A percentile compares a stretch with the other conserved stretches of the same genome.
Conservation (phyloP, 2,888 invertebrate species). For the Sphaerophoria taeniata region DNA sequence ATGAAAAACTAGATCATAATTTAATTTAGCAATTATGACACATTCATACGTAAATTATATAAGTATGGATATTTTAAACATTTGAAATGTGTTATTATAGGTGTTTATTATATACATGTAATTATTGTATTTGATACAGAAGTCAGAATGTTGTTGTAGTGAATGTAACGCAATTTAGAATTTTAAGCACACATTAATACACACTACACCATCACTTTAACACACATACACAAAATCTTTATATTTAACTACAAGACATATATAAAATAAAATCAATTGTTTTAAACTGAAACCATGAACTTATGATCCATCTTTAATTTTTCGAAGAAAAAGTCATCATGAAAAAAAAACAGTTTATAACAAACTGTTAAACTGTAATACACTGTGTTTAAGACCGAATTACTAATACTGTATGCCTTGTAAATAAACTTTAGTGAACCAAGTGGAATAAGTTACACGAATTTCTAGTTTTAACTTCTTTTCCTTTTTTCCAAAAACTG, state of each 20-base stretch:
- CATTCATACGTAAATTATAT: not conserved
- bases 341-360: slow-evolving; percentile 21
- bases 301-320: slow-evolving; percentile 60
- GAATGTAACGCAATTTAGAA: slow-evolving; percentile 60
- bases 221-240: not conserved
- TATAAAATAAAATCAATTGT: not conserved
- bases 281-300: slow-evolving; percentile 64
- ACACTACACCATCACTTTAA: not conserved
- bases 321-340: not conserved
- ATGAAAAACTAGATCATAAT: not conserved
- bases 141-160: slow-evolving; percentile 57
- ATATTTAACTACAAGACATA: no score
- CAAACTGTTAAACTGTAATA: slow-evolving; percentile 48
- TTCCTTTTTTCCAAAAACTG: slow-evolving; percentile 8
- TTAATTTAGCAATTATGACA: slow-evolving; percentile 1
- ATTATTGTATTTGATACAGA: not conserved
- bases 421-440: slow-evolving; percentile 51
- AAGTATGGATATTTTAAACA: not conserved
- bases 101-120: not conserved
- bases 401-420: slow-evolving; percentile 53
- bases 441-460: slow-evolving; percentile 14
- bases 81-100: slow-evolving; percentile 13
- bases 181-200: slow-evolving; percentile 10
- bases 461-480: slow-evolving; percentile 51
- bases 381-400: slow-evolving; percentile 35